Percentiles rank a stretch among this genome's conserved stretches.
These are phyloP conservation scores for Oreochromis grahami DNA, from an alignment of 2,797 vertebrate genomes.

Conservation along the genomic window DNA sequence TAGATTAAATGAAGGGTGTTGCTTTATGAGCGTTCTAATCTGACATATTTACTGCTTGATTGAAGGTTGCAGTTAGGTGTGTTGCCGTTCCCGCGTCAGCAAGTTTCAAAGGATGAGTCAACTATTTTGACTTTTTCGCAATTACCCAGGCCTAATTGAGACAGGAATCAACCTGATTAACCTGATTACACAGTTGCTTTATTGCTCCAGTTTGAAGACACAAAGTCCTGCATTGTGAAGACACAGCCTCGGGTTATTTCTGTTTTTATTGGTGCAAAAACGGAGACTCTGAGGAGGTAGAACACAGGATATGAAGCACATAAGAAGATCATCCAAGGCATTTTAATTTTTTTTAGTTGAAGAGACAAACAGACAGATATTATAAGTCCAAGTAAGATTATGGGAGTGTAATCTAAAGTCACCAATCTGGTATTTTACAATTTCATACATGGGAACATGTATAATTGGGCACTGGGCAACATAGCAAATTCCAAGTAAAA, in stretches of 20 bases:
- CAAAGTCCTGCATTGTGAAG: slow-evolving; percentile 3
- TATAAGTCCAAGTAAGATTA: not conserved
- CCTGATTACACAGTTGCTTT: slow-evolving; percentile 9
- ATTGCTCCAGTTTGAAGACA: not conserved
- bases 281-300: not conserved
- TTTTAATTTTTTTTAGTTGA: not conserved
- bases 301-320: not conserved
- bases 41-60: slow-evolving; percentile 69
- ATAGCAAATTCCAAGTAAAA: not conserved
- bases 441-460: not conserved
- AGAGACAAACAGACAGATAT: not conserved
- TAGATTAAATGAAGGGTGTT: slow-evolving; percentile 44
- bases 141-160: slow-evolving; percentile 24
- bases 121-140: not conserved
- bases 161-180: slow-evolving; percentile 51
- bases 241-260: slow-evolving; percentile 8
- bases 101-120: slow-evolving; percentile 30
- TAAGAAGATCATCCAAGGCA: not conserved
- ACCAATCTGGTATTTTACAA: not conserved
- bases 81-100: slow-evolving; percentile 22
- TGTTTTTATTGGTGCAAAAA: not conserved
- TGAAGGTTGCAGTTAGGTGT: slow-evolving; percentile 45
- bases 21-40: slow-evolving; percentile 54
- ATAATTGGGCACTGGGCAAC: not conserved
- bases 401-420: not conserved